Conservation (phyloP, 2,113 vertebrate genomes). For the Myrmophylax atrothorax region DNA sequence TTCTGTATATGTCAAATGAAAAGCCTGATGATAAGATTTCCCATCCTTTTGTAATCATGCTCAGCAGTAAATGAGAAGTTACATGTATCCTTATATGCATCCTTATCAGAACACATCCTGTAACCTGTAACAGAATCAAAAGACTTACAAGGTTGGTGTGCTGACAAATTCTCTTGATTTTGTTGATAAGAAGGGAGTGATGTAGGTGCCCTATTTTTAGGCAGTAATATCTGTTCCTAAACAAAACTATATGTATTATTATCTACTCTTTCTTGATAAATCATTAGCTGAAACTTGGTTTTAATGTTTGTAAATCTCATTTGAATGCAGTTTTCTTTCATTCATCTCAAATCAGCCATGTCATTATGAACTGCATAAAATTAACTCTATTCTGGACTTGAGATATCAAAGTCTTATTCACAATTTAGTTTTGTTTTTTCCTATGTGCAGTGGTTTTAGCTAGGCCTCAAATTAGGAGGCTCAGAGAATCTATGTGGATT, state of each 20-base stretch:
- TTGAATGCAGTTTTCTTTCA: background rate
- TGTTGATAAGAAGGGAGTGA: background rate
- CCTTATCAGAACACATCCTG: background rate
- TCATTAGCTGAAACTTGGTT: background rate
- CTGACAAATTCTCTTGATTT: background rate
- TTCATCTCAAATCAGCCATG: background rate
- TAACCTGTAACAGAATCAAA: background rate
- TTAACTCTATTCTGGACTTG: background rate
- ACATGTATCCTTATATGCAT: no score
- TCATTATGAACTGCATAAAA: background rate
- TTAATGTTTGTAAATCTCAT: background rate
- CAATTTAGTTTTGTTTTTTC: background rate
- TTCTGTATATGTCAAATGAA: background rate
- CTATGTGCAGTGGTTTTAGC: no score
- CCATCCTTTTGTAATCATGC: background rate
- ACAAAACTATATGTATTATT: background rate
- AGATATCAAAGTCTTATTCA: background rate
- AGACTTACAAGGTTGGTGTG: background rate
- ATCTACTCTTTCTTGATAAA: background rate
- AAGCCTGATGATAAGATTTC: background rate
- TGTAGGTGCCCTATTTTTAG: fast-evolving
- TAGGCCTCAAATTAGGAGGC: no score
- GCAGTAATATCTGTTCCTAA: background rate
- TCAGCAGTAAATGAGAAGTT: background rate
- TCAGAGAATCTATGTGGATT: no score